Evolutionary conservation across 2,113 vertebrate genomes (phyloP).

Genomic region (Saguinus midas): DNA sequence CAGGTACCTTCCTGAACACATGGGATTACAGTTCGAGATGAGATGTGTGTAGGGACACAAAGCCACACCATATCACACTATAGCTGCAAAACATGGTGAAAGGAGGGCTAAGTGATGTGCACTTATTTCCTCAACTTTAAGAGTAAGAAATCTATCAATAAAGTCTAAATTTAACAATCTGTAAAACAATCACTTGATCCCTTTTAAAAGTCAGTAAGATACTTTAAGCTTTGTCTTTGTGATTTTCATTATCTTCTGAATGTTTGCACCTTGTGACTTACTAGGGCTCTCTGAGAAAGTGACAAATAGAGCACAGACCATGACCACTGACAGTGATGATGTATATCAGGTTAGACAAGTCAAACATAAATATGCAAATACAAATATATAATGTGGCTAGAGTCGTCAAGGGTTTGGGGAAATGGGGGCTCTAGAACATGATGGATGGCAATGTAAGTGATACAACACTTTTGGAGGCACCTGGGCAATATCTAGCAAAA

Average conservation of each 20-base stretch:
- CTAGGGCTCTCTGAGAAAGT: background rate
- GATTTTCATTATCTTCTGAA: background rate
- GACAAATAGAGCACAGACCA: background rate
- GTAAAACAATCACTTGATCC: background rate
- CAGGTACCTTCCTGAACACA: too few species aligned
- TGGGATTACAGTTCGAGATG: too few species aligned
- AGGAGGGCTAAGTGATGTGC: background rate
- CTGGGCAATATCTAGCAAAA: background rate
- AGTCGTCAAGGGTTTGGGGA: background rate
- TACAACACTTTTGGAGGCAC: background rate
- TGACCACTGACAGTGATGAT: background rate
- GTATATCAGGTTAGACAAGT: background rate
- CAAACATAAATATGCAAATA: background rate
- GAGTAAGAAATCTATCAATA: background rate
- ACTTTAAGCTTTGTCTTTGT: background rate
- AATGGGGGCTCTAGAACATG: background rate
- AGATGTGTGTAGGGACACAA: too few species aligned
- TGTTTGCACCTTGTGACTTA: background rate
- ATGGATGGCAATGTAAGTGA: background rate
- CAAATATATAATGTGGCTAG: background rate
- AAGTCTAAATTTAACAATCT: background rate
- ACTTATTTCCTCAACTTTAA: background rate
- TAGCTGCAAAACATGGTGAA: background rate
- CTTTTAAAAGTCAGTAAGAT: background rate
- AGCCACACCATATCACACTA: too few species aligned